phyloP scores from a whole-genome alignment of 2,113 vertebrate species.

The Siniperca chuatsi region DNA sequence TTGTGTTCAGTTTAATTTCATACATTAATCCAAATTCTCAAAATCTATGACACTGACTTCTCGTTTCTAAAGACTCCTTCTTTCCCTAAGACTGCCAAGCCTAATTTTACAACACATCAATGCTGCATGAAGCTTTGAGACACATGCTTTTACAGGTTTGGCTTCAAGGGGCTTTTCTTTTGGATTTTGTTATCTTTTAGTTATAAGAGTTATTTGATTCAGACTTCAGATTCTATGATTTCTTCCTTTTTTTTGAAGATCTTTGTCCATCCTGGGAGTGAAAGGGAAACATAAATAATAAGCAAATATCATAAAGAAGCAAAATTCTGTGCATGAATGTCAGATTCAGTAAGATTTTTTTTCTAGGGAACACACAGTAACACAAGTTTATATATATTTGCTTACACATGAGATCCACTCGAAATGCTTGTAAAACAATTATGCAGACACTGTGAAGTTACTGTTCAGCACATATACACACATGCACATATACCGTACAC shows the following conservation, averaged over 20 bases:
- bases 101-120: slow-evolving; percentile 78
- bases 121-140: slow-evolving; percentile 88
- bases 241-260: slow-evolving; percentile 58
- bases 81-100: slow-evolving; percentile 89
- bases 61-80: slow-evolving; percentile 26
- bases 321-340: neutral
- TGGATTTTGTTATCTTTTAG: slow-evolving; percentile 56
- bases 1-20: slow-evolving; percentile 40
- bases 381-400: slow-evolving; percentile 18
- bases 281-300: slow-evolving; percentile 6
- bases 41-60: neutral
- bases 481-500: neutral
- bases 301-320: neutral
- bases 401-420: neutral
- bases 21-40: slow-evolving; percentile 23
- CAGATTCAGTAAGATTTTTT: neutral
- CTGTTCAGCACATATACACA: slow-evolving; percentile 7
- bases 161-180: slow-evolving; percentile 60
- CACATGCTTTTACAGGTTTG: slow-evolving; percentile 81
- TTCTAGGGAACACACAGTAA: neutral
- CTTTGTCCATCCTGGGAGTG: slow-evolving; percentile 66
- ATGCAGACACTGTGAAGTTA: neutral
- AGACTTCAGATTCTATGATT: slow-evolving; percentile 35
- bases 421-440: slow-evolving; percentile 21
- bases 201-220: slow-evolving; percentile 48